Percentiles rank a stretch among this genome's conserved stretches.
Evolutionary conservation across 2,888 invertebrate species (phyloP).

Genomic region (Perithous albicinctus): DNA sequence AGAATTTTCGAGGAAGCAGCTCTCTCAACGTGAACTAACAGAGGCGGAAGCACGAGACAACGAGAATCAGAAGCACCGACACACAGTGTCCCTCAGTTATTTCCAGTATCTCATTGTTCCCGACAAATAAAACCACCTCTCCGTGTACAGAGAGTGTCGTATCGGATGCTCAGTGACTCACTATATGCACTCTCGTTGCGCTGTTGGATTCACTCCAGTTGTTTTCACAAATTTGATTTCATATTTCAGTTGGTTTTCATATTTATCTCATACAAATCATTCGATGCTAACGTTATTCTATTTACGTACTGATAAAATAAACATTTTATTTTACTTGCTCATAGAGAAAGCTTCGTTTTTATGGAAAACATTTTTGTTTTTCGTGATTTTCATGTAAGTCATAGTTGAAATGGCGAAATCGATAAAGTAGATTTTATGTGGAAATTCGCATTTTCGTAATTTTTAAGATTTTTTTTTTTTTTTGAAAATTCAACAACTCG

Average conservation of each 20-base stretch:
- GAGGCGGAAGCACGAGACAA: background rate
- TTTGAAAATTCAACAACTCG: no score
- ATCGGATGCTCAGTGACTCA: background rate
- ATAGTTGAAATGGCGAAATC: no score
- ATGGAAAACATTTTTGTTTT: no score
- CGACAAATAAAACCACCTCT: slow-evolving; percentile 33
- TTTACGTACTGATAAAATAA: background rate
- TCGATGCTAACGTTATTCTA: background rate
- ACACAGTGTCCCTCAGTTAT: slow-evolving; percentile 35
- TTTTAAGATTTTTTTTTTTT: no score
- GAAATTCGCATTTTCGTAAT: no score
- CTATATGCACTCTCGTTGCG: background rate
- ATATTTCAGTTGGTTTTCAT: background rate
- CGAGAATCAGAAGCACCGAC: slow-evolving; percentile 24
- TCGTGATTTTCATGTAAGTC: no score
- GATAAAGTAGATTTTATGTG: no score
- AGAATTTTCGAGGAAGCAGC: slow-evolving; percentile 11
- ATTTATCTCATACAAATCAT: background rate
- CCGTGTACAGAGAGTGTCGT: slow-evolving; percentile 17
- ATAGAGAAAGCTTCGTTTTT: no score
- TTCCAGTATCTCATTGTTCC: slow-evolving; percentile 43
- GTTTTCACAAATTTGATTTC: background rate
- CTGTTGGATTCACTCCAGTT: background rate
- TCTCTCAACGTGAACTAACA: slow-evolving; percentile 16
- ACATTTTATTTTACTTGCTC: no score